A percentile compares a stretch with the other conserved stretches of the same genome.
Evolutionary conservation across 2,113 vertebrate species (phyloP).

Genomic region (Anguilla rostrata): DNA sequence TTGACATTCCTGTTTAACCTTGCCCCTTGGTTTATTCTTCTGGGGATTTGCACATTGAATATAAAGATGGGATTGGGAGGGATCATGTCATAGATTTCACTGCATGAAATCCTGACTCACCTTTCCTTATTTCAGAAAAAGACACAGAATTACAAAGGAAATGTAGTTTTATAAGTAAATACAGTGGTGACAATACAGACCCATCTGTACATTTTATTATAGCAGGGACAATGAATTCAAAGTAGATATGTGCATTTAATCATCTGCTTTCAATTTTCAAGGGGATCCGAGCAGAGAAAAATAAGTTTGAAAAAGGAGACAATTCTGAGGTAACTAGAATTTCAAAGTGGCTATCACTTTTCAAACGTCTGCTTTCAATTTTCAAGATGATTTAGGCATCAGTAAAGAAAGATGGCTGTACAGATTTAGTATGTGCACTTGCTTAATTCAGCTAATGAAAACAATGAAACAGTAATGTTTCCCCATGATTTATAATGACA

Average conservation of each 20-base stretch:
- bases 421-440: not conserved
- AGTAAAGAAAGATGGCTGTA: not conserved
- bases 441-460: conserved; percentile 21
- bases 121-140: not conserved
- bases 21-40: not conserved
- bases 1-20: not conserved
- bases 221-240: not conserved
- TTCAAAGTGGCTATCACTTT: not conserved
- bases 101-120: not conserved
- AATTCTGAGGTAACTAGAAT: not conserved
- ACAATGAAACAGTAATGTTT: conserved; percentile 1
- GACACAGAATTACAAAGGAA: not conserved
- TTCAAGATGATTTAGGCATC: not conserved
- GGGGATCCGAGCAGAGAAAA: not conserved
- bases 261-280: not conserved
- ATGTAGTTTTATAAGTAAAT: not conserved
- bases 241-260: not conserved
- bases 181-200: not conserved
- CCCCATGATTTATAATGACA: conserved; percentile 9
- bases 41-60: conserved; percentile 3
- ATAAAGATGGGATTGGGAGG: conserved; percentile 4
- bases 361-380: not conserved
- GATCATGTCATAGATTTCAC: not conserved
- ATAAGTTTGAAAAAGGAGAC: not conserved
- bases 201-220: not conserved